A percentile compares a stretch with the other conserved stretches of the same genome.
Evolutionary conservation across 2,113 vertebrate species (phyloP).

Genomic region (Phrynosoma platyrhinos): DNA sequence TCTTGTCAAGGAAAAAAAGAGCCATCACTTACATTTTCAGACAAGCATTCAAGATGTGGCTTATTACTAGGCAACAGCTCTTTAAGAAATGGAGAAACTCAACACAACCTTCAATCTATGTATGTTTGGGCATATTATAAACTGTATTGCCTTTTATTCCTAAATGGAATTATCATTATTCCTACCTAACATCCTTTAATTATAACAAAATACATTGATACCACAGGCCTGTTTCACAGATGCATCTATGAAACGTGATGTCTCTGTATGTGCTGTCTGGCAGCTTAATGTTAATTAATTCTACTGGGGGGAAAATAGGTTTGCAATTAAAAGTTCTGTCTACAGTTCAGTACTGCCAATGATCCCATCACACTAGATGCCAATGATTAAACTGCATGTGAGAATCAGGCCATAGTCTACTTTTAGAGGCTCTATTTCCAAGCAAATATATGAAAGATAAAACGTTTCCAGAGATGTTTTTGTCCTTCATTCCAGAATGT

Average conservation of each 20-base stretch:
- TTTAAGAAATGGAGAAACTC: neutral
- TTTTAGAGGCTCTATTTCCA: neutral
- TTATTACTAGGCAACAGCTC: neutral
- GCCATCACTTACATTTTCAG: neutral
- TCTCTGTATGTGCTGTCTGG: neutral
- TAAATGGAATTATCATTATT: neutral
- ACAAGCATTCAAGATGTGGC: neutral
- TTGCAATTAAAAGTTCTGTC: neutral
- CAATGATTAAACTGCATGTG: neutral
- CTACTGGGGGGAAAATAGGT: neutral
- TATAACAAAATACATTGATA: neutral
- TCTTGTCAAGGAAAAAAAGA: conserved; percentile 17
- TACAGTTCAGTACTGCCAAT: neutral
- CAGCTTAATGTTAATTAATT: neutral
- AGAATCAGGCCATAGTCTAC: neutral
- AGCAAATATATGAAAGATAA: neutral
- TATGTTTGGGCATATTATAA: neutral
- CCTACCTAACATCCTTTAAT: neutral
- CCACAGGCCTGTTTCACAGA: neutral
- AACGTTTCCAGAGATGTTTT: neutral
- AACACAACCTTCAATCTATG: neutral
- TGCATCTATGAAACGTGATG: neutral
- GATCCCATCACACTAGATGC: neutral
- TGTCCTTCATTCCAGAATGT: neutral
- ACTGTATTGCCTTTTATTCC: neutral